A percentile compares a stretch with the other conserved stretches of the same genome.
These are phyloP conservation scores for Tribolium freemani DNA, from an alignment of 2,888 invertebrate genomes.

Conservation along the genomic window DNA sequence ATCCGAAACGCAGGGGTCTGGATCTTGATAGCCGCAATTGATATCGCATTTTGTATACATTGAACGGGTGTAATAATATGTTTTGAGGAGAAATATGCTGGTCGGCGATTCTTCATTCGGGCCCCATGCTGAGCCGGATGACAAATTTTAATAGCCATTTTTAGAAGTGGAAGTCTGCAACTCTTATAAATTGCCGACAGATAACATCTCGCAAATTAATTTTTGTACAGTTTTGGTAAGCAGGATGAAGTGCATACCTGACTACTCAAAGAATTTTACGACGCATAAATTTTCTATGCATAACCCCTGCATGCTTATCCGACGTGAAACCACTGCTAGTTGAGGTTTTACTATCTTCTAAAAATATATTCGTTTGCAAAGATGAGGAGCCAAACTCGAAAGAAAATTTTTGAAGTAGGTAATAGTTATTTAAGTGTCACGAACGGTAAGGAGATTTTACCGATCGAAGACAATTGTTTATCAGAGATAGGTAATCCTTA, in stretches of 20 bases:
- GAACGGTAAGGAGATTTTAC: too few relatives aligned
- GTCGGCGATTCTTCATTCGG: conserved; percentile 42
- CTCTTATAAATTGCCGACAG: conserved; percentile 42
- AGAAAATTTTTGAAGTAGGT: too few relatives aligned
- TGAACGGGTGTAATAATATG: conserved; percentile 48
- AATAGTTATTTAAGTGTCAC: too few relatives aligned
- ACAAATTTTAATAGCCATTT: conserved; percentile 53
- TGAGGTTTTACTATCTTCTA: too few relatives aligned
- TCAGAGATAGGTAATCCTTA: too few relatives aligned
- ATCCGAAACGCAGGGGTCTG: conserved; percentile 52
- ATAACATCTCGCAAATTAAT: conserved; percentile 49
- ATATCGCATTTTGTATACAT: conserved; percentile 49
- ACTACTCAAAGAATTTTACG: conserved; percentile 17
- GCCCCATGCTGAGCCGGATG: conserved; percentile 48
- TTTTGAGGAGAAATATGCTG: conserved; percentile 41
- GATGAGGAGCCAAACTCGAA: too few relatives aligned
- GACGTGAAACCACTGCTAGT: too few relatives aligned
- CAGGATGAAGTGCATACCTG: conserved; percentile 22
- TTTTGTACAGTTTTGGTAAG: conserved; percentile 37
- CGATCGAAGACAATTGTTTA: too few relatives aligned
- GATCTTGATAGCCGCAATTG: conserved; percentile 59
- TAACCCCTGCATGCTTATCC: not conserved
- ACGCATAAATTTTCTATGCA: conserved; percentile 24
- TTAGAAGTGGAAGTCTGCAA: conserved; percentile 42
- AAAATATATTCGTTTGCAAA: too few relatives aligned